Evolutionary conservation across 2,888 invertebrate species (phyloP).

Genomic region (Ochropleura plecta): DNA sequence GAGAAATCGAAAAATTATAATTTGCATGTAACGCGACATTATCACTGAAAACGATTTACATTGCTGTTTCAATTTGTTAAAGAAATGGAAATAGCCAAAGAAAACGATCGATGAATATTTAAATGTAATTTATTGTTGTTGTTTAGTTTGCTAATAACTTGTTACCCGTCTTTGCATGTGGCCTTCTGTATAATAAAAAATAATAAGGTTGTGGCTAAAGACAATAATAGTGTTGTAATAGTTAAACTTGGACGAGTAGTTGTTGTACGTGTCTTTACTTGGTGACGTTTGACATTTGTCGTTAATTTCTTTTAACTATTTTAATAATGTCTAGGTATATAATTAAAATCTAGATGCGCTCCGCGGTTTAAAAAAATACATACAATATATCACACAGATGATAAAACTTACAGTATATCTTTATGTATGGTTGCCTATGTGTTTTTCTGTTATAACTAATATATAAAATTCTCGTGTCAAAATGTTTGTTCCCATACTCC

Average conservation of each 20-base stretch:
- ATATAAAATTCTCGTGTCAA: too few relatives aligned
- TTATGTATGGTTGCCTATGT: too few relatives aligned
- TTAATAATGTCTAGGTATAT: too few relatives aligned
- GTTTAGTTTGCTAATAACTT: constrained; percentile 69
- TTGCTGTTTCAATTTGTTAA: constrained; percentile 28
- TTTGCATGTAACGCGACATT: constrained; percentile 35
- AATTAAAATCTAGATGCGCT: too few relatives aligned
- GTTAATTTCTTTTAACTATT: not conserved
- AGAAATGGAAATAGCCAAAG: not conserved
- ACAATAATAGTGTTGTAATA: constrained; percentile 71
- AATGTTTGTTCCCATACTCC: too few relatives aligned
- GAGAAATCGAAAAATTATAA: constrained; percentile 67
- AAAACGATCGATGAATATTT: constrained; percentile 41
- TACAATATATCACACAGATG: too few relatives aligned
- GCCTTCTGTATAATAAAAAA: constrained; percentile 67
- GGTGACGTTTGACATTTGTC: not conserved
- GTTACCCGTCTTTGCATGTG: constrained; percentile 69
- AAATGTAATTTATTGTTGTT: constrained; percentile 26
- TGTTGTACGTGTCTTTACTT: constrained; percentile 22
- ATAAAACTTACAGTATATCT: too few relatives aligned
- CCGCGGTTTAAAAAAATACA: too few relatives aligned
- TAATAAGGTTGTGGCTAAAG: constrained; percentile 74
- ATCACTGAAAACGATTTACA: constrained; percentile 30
- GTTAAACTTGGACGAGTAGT: constrained; percentile 37
- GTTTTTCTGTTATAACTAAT: too few relatives aligned